Conservation (phyloP, 2,888 invertebrate genomes). For the Phania funesta region DNA sequence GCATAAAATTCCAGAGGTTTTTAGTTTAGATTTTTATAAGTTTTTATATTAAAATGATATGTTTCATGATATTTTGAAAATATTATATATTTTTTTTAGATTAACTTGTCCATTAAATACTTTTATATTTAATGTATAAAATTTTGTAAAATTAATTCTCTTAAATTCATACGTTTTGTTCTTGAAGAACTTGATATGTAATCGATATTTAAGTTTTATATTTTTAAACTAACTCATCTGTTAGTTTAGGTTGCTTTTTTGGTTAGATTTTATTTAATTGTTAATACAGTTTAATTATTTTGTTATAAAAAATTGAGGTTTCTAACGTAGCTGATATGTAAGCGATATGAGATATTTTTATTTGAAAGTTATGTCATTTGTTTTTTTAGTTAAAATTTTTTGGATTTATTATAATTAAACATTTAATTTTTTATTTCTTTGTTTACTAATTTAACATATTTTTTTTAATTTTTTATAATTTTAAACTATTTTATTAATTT, state of each 20-base stretch:
- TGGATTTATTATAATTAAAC: neutral
- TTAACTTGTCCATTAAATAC: too few species aligned
- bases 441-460: too few species aligned
- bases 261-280: neutral
- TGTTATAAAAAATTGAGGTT: too few species aligned
- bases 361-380: neutral
- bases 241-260: neutral
- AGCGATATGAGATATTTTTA: neutral
- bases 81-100: neutral
- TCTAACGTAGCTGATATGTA: conserved; percentile 5
- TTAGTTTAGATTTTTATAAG: too few species aligned
- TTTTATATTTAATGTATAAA: neutral
- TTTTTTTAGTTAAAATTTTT: neutral
- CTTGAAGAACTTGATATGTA: conserved; percentile 69
- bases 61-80: neutral
- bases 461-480: too few species aligned
- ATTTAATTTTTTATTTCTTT: neutral
- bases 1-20: too few species aligned
- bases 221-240: conserved; percentile 43
- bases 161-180: conserved; percentile 46
- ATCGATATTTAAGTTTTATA: conserved; percentile 57
- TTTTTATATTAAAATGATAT: too few species aligned
- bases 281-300: neutral
- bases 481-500: too few species aligned
- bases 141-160: neutral